Evolutionary conservation across 2,113 vertebrate species (phyloP), one percentile per base, ranked within the genome.

Genomic region (Aegotheles bennettii): DNA sequence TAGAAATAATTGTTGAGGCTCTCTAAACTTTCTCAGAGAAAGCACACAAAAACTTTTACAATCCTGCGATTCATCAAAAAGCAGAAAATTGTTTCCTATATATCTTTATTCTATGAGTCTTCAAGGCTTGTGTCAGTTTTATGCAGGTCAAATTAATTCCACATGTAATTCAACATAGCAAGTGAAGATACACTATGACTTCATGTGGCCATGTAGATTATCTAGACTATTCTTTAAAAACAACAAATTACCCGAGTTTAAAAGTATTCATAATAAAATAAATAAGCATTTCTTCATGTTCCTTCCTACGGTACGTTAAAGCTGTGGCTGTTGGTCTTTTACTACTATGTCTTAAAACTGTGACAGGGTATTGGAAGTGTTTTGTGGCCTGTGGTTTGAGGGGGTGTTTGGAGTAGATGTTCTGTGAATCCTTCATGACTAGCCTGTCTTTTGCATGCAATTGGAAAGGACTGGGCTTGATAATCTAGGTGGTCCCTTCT

Each of bases 221-320:
- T 95, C 71, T 90, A 89, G 83, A 48, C 69, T 91, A 45, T 87
- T 97, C 70, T 97, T 97, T 94, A 94, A 95, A 95, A 96, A 89
- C 95, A 96, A 88, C 86, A 84, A 85, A 91, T 92, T 94, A 90
- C 69, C 6, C 8, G 65, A 93, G 60, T 95, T 94, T 88, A 91
- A 91, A 97, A 97, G 78, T 87, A 95, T 86, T 91, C 93, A 84
- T 78, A 94, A 93, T 95, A 93, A 96, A 97, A 92, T 51, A 96
- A 97, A 89, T 92, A 95, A 97, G 67, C 0, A 0, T 94, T 96
- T 97, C 89, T 95, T 96, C 95, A 87, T 97, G 96, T 84, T 94
- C 60, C 73, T 97, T 95, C 89, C 93, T 90, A 80, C 87, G 89
- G 76, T 68, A 92, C 83, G 75, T 84, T 82, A 87, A 90, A 93